Conservation (phyloP, 2,113 vertebrate species). For the Spermophilus dauricus region DNA sequence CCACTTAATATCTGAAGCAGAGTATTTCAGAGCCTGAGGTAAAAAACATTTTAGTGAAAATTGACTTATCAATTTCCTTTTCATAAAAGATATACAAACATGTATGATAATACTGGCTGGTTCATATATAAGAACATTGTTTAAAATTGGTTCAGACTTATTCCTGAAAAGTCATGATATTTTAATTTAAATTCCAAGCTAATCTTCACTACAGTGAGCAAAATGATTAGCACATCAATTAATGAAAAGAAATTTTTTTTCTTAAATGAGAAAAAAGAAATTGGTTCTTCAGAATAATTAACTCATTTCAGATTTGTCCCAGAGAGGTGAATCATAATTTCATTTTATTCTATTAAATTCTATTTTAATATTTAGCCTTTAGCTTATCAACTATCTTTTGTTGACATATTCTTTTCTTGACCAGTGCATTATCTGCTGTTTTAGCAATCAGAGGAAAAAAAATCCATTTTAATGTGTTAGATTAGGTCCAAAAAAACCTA, state of each 20-base stretch:
- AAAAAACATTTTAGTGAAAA: not conserved
- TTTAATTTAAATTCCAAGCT: slow-evolving; percentile 42
- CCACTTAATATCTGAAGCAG: not conserved
- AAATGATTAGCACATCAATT: slow-evolving; percentile 45
- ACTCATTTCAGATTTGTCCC: not conserved
- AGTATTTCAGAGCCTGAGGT: not conserved
- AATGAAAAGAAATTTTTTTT: not conserved
- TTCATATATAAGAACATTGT: not conserved
- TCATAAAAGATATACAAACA: not conserved
- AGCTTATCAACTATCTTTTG: not conserved
- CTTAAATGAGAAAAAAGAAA: slow-evolving; percentile 21
- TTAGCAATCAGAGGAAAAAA: not conserved
- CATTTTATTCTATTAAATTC: slow-evolving; percentile 13
- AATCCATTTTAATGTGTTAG: not conserved
- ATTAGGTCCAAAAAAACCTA: not conserved
- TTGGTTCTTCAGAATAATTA: not conserved
- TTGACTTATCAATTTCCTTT: not conserved
- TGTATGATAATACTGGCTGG: not conserved
- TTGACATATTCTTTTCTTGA: not conserved
- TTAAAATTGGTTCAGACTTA: slow-evolving; percentile 22
- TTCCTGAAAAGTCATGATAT: not conserved
- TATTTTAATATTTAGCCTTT: slow-evolving; percentile 58
- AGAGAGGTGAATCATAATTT: slow-evolving; percentile 34
- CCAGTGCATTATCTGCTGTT: not conserved
- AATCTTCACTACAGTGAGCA: slow-evolving; percentile 6